Evolutionary conservation across 2,888 invertebrate genomes (phyloP).

Genomic region (Pterobdella sp.): DNA sequence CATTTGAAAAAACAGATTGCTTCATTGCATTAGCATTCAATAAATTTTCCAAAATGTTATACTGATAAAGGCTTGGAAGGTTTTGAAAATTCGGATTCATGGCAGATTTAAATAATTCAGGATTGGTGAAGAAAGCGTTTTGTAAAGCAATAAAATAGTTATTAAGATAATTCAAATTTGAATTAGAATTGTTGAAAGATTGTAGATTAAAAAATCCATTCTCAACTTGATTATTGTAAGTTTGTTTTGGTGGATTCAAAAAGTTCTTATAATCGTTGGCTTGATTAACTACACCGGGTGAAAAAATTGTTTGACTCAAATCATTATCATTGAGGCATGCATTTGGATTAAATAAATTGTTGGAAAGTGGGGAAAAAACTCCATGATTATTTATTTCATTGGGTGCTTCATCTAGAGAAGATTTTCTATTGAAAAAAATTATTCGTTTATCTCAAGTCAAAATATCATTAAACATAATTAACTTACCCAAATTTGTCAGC

Average conservation of each 20-base stretch:
- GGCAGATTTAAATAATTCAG: slow-evolving; percentile 8
- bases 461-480: background rate
- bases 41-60: background rate
- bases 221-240: slow-evolving; percentile 1
- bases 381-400: slow-evolving; percentile 9
- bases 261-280: background rate
- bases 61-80: background rate
- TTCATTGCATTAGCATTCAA: background rate
- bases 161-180: slow-evolving; percentile 7
- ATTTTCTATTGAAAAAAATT: slow-evolving; percentile 6
- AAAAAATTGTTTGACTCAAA: background rate
- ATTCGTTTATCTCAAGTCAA: background rate
- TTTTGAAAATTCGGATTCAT: slow-evolving; percentile 7
- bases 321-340: background rate
- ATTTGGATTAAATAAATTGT: background rate
- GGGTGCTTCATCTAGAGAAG: background rate
- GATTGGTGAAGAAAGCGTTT: background rate
- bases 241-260: background rate
- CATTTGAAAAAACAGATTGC: background rate
- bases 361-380: background rate
- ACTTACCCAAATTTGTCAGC: slow-evolving; percentile 6
- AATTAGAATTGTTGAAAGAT: background rate
- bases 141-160: slow-evolving; percentile 11
- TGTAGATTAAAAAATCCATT: background rate
- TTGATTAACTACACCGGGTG: background rate